Base-by-base conservation (phyloP, 30 jellyfish, hydroid and myxozoan genomes). In the Mastigias papua region DNA sequence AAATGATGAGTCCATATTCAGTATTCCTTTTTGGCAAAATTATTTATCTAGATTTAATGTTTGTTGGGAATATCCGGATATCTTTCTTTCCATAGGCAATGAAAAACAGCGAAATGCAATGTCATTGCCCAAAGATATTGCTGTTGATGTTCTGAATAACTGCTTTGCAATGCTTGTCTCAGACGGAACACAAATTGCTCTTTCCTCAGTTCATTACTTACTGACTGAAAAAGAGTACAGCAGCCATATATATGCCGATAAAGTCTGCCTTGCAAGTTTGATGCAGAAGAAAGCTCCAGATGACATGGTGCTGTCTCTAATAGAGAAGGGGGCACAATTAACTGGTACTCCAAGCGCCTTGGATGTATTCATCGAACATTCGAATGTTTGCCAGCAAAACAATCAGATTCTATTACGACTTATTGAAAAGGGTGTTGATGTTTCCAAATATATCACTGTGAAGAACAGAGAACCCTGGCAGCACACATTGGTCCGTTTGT, bases 391-490 rank as follows among this genome's bases (percentile, higher is more conserved):
- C 0, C 3, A 62, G 23, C 35, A 29, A 20, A 23, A 42, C 54
- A 80, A 32, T 46, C 42, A 57, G 48, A 80, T 42, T 26, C 72
- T 80, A 0, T 20, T 34, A 42, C 49, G 19, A 1, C 67, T 80
- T 58, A 23, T 80, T 25, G 42, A 65, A 30, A 50, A 51, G 57
- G 82, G 54, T 21, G 73, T 37, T 23, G 90, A 80, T 80, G 74
- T 80, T 17, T 34, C 73, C 58, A 37, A n/a, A 0, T 64, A 48
- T 46, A 63, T 80, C 27, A 30, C 49, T n/a, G 74, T 6, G 4
- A 57, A 7, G 20, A 17, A 32, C 1, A 11, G 51, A n/a, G 90
- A 80, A 27, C 81, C 81, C 17, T 49, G 51, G 49, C 70, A 32
- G 13, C 80, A 61, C 42, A 42, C 51, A 1, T 46, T 80, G 26